Conservation (phyloP, 2,113 vertebrate species). For the Mungos mungo region DNA sequence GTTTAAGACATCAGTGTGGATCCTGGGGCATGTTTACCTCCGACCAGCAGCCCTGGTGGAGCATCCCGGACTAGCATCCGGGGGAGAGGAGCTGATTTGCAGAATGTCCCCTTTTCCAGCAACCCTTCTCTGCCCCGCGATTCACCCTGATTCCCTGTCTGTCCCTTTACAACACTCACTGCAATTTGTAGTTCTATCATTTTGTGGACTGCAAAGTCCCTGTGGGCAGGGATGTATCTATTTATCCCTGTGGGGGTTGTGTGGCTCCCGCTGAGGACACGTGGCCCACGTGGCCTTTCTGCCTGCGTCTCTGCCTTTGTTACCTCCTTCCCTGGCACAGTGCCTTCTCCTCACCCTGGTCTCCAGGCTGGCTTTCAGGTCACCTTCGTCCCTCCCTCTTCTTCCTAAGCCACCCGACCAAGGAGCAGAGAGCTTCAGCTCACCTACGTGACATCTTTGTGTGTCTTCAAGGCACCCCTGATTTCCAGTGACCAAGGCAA, state of each 20-base stretch:
- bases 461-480: neutral
- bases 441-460: neutral
- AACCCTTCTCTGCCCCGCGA: neutral
- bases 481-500: neutral
- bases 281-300: rapidly evolving
- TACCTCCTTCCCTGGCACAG: neutral
- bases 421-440: neutral
- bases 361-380: neutral
- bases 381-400: neutral
- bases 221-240: neutral
- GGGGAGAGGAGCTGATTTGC: neutral
- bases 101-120: neutral
- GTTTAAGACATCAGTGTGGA: neutral
- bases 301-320: neutral
- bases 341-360: neutral
- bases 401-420: neutral
- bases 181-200: neutral
- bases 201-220: neutral
- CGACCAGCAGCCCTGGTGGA: neutral
- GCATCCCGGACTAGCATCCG: neutral
- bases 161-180: neutral
- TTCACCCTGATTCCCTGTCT: neutral
- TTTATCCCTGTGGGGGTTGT: too few species aligned
- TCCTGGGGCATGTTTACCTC: too few species aligned
- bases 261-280: neutral